Evolutionary conservation across 2,797 vertebrate genomes (phyloP).

Genomic region (Channa striata): DNA sequence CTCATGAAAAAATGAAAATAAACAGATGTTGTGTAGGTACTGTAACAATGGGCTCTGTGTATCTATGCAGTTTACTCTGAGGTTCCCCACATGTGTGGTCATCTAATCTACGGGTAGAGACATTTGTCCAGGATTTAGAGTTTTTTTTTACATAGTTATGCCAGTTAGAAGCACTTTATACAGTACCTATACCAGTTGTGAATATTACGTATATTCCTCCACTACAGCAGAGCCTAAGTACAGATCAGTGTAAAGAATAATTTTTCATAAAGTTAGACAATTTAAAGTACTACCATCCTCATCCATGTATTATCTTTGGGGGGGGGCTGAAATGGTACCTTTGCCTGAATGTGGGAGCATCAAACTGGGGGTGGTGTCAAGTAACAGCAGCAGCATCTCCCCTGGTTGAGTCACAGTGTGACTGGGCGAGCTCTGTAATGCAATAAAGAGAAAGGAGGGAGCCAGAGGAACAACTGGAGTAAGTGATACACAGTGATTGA

Average conservation of each 20-base stretch:
- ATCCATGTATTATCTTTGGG: no score
- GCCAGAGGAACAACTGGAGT: slow-evolving; percentile 7
- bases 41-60: slow-evolving; percentile 5
- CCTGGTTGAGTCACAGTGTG: slow-evolving; percentile 65
- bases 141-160: slow-evolving; percentile 50
- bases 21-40: slow-evolving; percentile 45
- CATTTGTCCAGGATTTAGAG: slow-evolving; percentile 25
- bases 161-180: slow-evolving; percentile 31
- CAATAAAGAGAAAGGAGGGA: slow-evolving; percentile 35
- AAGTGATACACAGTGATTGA: slow-evolving; percentile 51
- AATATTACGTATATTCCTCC: not conserved
- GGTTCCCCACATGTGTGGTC: slow-evolving; percentile 51
- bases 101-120: slow-evolving; percentile 42
- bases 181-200: not conserved
- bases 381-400: slow-evolving; percentile 26
- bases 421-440: slow-evolving; percentile 59
- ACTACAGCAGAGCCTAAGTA: not conserved
- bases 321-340: no score
- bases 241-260: no score
- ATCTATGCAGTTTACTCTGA: slow-evolving; percentile 56
- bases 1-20: slow-evolving; percentile 30
- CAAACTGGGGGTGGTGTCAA: slow-evolving; percentile 1
- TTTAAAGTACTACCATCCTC: no score
- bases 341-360: no score
- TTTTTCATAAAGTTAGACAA: no score